phyloP scores from a whole-genome alignment of 2,797 vertebrate genomes.

The Sebastes melanostomus region DNA sequence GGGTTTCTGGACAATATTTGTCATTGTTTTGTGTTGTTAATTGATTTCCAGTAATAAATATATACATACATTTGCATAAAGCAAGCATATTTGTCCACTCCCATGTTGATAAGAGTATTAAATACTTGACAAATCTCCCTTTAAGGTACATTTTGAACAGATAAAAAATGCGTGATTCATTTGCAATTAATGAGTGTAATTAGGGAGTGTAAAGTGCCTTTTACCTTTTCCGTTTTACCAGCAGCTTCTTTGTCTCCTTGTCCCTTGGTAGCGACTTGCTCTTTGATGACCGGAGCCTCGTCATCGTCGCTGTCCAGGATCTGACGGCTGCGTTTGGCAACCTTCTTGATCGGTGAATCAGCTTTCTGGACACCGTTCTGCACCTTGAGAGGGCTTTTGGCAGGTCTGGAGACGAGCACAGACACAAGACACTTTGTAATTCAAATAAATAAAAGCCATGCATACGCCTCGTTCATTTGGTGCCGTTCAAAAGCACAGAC shows the following conservation, averaged over 20 bases:
- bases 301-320: slow-evolving; percentile 84
- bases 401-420: slow-evolving; percentile 44
- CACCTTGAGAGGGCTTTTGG: slow-evolving; percentile 81
- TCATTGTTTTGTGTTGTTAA: no score
- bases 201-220: not conserved
- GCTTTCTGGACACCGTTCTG: slow-evolving; percentile 75
- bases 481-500: not conserved
- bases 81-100: no score
- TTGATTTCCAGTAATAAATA: no score
- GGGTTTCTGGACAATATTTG: no score
- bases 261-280: slow-evolving; percentile 26
- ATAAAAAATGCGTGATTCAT: no score
- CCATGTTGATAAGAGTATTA: no score
- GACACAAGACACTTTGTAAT: not conserved
- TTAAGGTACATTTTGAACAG: no score
- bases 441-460: not conserved
- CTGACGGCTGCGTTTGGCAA: slow-evolving; percentile 72
- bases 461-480: not conserved
- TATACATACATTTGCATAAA: no score
- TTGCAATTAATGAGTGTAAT: not conserved
- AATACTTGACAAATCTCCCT: no score
- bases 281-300: slow-evolving; percentile 54
- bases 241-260: slow-evolving; percentile 25
- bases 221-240: slow-evolving; percentile 57
- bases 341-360: slow-evolving; percentile 78